phyloP scores from a whole-genome alignment of 30 jellyfish, hydroid and myxozoan species.

The Aurelia aurita region DNA sequence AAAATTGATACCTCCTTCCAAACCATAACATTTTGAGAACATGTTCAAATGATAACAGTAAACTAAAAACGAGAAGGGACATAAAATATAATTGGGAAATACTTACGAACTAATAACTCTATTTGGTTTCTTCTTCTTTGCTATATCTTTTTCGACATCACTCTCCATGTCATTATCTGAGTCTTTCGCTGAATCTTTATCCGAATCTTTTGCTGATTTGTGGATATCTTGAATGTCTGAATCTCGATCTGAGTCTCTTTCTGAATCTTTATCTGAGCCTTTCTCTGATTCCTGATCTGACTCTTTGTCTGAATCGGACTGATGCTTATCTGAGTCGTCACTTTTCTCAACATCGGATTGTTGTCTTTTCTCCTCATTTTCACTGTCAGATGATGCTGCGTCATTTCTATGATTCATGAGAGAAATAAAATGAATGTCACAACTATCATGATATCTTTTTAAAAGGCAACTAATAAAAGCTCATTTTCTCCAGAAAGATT shows the following conservation, averaged over 20 bases:
- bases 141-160: conserved; percentile 48
- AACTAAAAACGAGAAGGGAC: background rate
- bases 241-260: background rate
- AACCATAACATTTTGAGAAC: no score
- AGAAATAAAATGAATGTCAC: no score
- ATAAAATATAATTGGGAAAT: background rate
- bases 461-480: no score
- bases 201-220: background rate
- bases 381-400: conserved; percentile 18
- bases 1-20: no score
- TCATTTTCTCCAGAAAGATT: no score
- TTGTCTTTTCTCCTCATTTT: conserved; percentile 5
- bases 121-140: conserved; percentile 57
- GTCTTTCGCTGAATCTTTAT: background rate
- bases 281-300: background rate
- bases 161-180: conserved; percentile 8
- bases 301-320: background rate
- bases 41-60: background rate
- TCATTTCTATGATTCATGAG: background rate
- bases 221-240: background rate
- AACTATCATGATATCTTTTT: no score
- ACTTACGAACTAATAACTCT: conserved; percentile 69
- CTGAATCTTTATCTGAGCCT: background rate
- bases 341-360: conserved; percentile 21
- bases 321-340: conserved; percentile 5